Evolutionary conservation across 2,113 vertebrate genomes (phyloP), one percentile per base, ranked within the genome.

Genomic region (Phyllopteryx taeniolatus): DNA sequence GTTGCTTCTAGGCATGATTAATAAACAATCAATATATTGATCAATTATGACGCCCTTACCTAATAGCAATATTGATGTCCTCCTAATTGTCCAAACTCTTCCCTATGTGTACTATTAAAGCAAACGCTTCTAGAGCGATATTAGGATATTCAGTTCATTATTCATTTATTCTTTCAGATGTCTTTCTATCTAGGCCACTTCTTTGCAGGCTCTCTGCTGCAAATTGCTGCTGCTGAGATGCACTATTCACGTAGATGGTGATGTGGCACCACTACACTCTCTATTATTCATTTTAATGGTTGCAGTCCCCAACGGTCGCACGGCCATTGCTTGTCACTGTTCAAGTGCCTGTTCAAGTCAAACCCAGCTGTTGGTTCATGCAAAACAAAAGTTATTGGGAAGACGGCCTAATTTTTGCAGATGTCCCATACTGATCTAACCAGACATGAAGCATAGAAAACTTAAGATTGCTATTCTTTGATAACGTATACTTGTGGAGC

Each of bases 141-240:
- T 82, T 81, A 75, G 73, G 35, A n/a, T 43, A 63, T 43, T 2
- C 78, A 84, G 81, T 67, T 80, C 75, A 80, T 86, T 86, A 89
- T 89, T 88, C 81, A 89, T 89, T 79, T 80, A 89, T 88, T 90
- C 89, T 82, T 83, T 89, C 82, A 85, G 86, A 89, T 85, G 70
- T 77, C 69, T 77, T 81, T 72, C 70, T 85, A 88, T 90, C 73
- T 89, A 88, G 86, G 87, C 81, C 87, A 89, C 71, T 72, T 81
- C 72, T 83, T 85, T 83, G 71, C 78, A 86, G 65, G 84, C 84
- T 86, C 63, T 75, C 77, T 79, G 81, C 80, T 80, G 77, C 62
- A 77, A 81, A 82, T 81, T 76, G 39, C 77, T 83, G 20, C 53
- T 56, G 80, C 81, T 79, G 79, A 85, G 73, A 82, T 64, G 77